Conservation (phyloP, 2,113 vertebrate species). For the Phalacrocorax carbo region DNA sequence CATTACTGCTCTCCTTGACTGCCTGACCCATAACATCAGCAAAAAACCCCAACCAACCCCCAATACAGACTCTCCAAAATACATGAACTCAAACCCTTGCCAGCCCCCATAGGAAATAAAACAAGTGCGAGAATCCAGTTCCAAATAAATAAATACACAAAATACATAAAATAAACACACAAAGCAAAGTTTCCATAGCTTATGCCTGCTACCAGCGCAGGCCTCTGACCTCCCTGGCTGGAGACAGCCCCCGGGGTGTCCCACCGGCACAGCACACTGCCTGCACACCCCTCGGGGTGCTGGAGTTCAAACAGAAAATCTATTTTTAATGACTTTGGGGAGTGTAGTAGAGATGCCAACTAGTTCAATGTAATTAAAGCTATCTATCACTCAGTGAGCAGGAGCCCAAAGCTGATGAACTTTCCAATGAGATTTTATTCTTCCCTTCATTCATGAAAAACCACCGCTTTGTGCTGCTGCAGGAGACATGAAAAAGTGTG, state of each 20-base stretch:
- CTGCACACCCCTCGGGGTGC: conserved; percentile 71
- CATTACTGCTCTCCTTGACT: background rate
- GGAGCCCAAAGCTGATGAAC: conserved; percentile 73
- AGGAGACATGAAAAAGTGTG: conserved; percentile 24
- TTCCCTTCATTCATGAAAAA: conserved; percentile 50
- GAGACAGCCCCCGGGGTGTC: conserved; percentile 48
- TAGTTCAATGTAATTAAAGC: conserved; percentile 87
- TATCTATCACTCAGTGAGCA: conserved; percentile 84
- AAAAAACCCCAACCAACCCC: background rate
- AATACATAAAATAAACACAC: background rate
- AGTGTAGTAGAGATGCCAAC: conserved; percentile 76
- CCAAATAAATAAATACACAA: background rate
- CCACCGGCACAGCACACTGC: conserved; percentile 75
- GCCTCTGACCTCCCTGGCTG: conserved; percentile 74
- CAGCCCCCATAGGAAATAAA: background rate
- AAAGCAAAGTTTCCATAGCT: background rate
- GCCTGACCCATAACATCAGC: background rate
- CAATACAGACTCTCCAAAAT: background rate
- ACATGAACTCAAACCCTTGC: background rate
- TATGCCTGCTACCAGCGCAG: conserved; percentile 69
- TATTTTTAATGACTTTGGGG: conserved; percentile 92
- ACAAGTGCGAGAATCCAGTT: background rate
- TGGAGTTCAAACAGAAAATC: conserved; percentile 78
- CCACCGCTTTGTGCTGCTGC: background rate
- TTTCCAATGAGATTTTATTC: conserved; percentile 68